These are phyloP conservation scores for Montipora sp. DNA, from an alignment of 64 coral and sea anemone genomes.

Conservation along the genomic window DNA sequence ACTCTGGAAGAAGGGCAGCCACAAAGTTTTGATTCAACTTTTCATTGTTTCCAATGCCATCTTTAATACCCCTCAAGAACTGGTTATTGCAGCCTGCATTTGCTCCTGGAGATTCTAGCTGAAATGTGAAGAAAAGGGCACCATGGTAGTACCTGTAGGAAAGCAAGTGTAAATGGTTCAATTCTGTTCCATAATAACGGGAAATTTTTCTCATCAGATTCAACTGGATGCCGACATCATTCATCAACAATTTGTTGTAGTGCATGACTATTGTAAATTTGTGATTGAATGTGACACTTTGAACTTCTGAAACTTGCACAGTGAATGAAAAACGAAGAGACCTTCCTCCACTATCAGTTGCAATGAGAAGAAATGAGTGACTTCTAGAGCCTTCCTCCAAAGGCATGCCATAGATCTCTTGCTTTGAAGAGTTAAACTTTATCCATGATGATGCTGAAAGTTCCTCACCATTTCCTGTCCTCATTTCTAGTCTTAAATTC, in stretches of 20 bases:
- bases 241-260: constrained; percentile 56
- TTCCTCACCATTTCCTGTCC: not conserved
- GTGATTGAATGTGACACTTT: constrained; percentile 12
- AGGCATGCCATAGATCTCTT: constrained; percentile 80
- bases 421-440: constrained; percentile 33
- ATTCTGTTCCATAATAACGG: constrained; percentile 36
- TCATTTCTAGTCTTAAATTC: constrained; percentile 64
- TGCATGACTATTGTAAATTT: constrained; percentile 57
- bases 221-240: constrained; percentile 42
- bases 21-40: constrained; percentile 11
- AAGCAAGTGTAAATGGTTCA: constrained; percentile 34
- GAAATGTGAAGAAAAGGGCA: constrained; percentile 56
- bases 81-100: constrained; percentile 21
- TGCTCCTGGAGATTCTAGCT: constrained; percentile 23
- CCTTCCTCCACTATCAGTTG: constrained; percentile 59
- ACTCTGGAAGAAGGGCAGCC: constrained; percentile 3
- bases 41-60: constrained; percentile 45
- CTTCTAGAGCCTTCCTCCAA: not conserved
- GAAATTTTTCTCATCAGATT: constrained; percentile 54
- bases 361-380: constrained; percentile 50
- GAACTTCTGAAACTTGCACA: constrained; percentile 49
- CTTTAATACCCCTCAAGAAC: not conserved
- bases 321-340: not conserved
- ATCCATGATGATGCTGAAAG: constrained; percentile 69
- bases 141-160: constrained; percentile 18